Percentiles rank a stretch among this genome's conserved stretches.
Conservation (phyloP, 2,888 invertebrate genomes). For the Asteroscopus sphinx region DNA sequence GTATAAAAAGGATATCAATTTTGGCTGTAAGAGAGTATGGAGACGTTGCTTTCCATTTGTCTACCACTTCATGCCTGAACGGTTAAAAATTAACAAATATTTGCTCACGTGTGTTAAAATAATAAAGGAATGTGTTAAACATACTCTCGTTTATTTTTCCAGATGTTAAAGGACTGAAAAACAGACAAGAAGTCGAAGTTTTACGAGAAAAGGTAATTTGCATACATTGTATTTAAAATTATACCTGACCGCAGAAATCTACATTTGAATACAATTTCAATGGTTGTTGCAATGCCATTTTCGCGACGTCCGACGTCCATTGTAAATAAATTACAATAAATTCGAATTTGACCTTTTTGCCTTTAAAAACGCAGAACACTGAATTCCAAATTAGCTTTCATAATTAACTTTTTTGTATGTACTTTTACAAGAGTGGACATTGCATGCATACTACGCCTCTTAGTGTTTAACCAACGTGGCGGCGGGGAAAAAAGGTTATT, state of each 20-base stretch:
- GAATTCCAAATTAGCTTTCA: slow-evolving; percentile 32
- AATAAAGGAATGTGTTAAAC: slow-evolving; percentile 31
- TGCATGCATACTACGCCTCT: too few species aligned
- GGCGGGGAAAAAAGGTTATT: too few species aligned
- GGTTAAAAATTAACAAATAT: slow-evolving; percentile 15
- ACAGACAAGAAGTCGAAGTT: slow-evolving; percentile 94
- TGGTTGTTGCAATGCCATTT: slow-evolving; percentile 19
- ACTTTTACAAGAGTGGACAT: not conserved
- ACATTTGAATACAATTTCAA: slow-evolving; percentile 41
- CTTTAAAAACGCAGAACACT: slow-evolving; percentile 35
- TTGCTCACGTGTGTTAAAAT: slow-evolving; percentile 24
- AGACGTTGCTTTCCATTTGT: too few species aligned
- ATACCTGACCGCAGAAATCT: slow-evolving; percentile 37
- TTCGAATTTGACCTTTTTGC: slow-evolving; percentile 43
- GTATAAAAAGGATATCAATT: too few species aligned
- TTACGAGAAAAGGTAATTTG: slow-evolving; percentile 95
- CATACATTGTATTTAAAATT: slow-evolving; percentile 40
- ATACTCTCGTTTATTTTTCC: slow-evolving; percentile 59
- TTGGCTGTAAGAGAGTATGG: too few species aligned
- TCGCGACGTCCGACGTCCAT: slow-evolving; percentile 25
- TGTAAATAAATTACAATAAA: slow-evolving; percentile 40
- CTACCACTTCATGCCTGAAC: not conserved
- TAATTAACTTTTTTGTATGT: not conserved
- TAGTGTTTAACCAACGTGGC: too few species aligned
- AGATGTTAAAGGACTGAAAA: slow-evolving; percentile 97